phyloP scores from a whole-genome alignment of 2,888 invertebrate species.

The Pristionchus maxplancki region DNA sequence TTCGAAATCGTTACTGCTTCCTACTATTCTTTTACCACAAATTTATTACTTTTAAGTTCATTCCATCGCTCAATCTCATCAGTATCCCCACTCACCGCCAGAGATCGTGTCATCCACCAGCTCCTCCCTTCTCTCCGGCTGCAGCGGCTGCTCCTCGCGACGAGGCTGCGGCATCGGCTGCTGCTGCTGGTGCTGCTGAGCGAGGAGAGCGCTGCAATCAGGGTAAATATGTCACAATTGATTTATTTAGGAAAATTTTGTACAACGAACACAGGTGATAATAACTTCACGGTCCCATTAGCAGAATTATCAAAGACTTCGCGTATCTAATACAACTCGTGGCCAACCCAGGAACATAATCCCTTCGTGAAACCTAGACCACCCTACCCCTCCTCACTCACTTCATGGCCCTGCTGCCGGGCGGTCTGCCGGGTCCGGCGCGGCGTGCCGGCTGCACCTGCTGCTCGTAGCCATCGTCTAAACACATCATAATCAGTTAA shows the following conservation, averaged over 20 bases:
- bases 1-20: no score
- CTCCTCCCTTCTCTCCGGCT: slow-evolving; percentile 10
- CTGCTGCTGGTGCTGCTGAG: not conserved
- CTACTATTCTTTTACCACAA: no score
- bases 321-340: not conserved
- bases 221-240: not conserved
- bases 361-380: not conserved
- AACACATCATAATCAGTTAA: not conserved
- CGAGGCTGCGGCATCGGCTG: not conserved
- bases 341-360: not conserved
- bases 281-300: no score
- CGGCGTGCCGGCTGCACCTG: not conserved
- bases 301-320: not conserved
- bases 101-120: not conserved
- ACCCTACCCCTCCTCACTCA: not conserved
- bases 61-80: not conserved
- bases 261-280: no score
- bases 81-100: not conserved
- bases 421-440: not conserved
- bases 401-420: not conserved
- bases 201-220: not conserved
- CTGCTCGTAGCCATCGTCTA: slow-evolving; percentile 12
- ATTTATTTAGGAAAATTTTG: no score
- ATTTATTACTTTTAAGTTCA: not conserved
- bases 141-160: not conserved